These are phyloP conservation scores for Lymantria monacha DNA, from an alignment of 2,888 invertebrate species.

Conservation along the genomic window DNA sequence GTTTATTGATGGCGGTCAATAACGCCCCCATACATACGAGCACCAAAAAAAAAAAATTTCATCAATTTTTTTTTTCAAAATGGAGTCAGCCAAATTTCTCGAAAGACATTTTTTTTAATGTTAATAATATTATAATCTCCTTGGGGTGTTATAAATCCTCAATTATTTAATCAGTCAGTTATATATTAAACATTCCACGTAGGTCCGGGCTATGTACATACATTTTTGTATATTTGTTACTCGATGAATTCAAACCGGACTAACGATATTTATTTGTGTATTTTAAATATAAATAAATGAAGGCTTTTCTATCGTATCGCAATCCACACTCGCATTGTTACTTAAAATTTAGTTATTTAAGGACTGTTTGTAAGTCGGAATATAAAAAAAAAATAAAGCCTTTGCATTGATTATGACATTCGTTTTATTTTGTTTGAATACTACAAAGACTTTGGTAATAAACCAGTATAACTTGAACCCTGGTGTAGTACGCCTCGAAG, in stretches of 20 bases:
- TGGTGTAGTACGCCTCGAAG: too few species aligned
- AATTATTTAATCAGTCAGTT: constrained; percentile 4
- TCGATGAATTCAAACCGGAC: constrained; percentile 12
- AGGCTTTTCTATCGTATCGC: constrained; percentile 39
- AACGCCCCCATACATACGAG: not conserved
- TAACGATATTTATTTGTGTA: constrained; percentile 17
- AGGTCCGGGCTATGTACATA: constrained; percentile 41
- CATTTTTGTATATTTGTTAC: constrained; percentile 74
- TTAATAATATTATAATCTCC: constrained; percentile 2
- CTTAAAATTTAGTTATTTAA: constrained; percentile 74
- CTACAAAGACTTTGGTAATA: too few species aligned
- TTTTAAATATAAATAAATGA: constrained; percentile 6
- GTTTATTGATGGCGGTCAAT: not conserved
- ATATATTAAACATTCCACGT: constrained; percentile 16
- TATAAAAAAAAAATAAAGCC: constrained; percentile 71
- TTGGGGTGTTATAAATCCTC: not conserved
- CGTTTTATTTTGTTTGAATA: constrained; percentile 53
- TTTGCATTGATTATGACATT: constrained; percentile 68
- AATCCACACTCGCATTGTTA: constrained; percentile 76
- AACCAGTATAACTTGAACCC: too few species aligned
- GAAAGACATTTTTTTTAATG: constrained; percentile 17
- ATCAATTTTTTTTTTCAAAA: not conserved
- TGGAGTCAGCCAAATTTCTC: constrained; percentile 5
- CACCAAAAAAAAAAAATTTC: too few species aligned
- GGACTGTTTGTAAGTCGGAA: constrained; percentile 73